phyloP scores from a whole-genome alignment of 2,888 invertebrate genomes.

The Lasioglossum morio region DNA sequence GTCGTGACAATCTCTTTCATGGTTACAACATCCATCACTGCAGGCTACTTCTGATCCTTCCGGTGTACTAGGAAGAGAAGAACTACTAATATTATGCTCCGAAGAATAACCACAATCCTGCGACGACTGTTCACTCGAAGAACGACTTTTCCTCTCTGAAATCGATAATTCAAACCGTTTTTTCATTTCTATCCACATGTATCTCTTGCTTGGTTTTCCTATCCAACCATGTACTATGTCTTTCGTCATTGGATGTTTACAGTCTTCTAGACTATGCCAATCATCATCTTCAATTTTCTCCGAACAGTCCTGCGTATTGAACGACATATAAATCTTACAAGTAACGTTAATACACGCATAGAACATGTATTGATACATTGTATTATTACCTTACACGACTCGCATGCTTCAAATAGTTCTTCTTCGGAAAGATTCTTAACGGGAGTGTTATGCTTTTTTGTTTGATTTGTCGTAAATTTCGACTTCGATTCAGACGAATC shows the following conservation, averaged over 20 bases:
- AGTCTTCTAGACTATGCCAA: constrained; percentile 70
- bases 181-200: constrained; percentile 81
- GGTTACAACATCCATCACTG: constrained; percentile 94
- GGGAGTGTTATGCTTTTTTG: constrained; percentile 59
- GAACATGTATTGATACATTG: constrained; percentile 32
- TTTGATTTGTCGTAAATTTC: constrained; percentile 70
- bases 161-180: constrained; percentile 84
- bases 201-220: constrained; percentile 77
- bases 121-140: constrained; percentile 88
- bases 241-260: constrained; percentile 73
- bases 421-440: constrained; percentile 67
- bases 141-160: constrained; percentile 87
- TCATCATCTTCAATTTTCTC: constrained; percentile 70
- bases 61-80: constrained; percentile 93
- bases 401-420: constrained; percentile 65
- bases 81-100: constrained; percentile 92
- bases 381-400: constrained; percentile 68
- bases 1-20: constrained; percentile 86
- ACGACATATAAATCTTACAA: constrained; percentile 32
- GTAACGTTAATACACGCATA: neutral
- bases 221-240: constrained; percentile 80
- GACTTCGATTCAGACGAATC: constrained; percentile 61
- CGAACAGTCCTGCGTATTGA: constrained; percentile 64
- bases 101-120: constrained; percentile 96
- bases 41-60: constrained; percentile 96